These are phyloP conservation scores for Anastrepha ludens DNA, from an alignment of 1,140 invertebrate species.

Conservation along the genomic window DNA sequence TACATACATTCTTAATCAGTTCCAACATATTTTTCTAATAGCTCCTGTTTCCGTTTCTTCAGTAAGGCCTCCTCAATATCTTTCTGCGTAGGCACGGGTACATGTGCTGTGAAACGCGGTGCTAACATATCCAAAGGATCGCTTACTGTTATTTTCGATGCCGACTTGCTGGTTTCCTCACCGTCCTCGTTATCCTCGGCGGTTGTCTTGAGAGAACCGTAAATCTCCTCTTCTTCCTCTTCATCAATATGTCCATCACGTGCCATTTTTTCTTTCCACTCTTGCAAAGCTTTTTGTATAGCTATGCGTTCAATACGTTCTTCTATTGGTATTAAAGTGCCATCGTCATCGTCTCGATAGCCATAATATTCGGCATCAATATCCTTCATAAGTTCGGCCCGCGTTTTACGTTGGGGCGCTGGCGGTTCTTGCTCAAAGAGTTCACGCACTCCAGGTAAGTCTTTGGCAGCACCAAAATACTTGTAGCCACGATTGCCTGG, in stretches of 20 bases:
- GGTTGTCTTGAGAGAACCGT: conserved; percentile 67
- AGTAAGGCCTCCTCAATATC: conserved; percentile 93
- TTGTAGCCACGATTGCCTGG: conserved; percentile 99
- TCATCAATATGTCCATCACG: conserved; percentile 75
- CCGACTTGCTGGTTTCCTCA: conserved; percentile 56
- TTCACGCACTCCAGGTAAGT: conserved; percentile 97
- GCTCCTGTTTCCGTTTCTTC: conserved; percentile 90
- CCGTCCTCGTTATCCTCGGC: conserved; percentile 66
- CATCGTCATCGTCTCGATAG: conserved; percentile 98
- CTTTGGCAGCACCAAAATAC: conserved; percentile 99
- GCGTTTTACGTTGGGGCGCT: conserved; percentile 89
- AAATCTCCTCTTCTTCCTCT: conserved; percentile 77
- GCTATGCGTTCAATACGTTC: conserved; percentile 85
- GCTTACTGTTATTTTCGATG: conserved; percentile 50
- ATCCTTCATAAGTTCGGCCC: conserved; percentile 97
- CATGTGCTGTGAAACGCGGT: conserved; percentile 85
- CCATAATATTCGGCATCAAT: conserved; percentile 99
- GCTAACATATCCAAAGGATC: conserved; percentile 70
- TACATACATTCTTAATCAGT: background rate
- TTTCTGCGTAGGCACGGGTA: conserved; percentile 90
- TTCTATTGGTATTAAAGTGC: conserved; percentile 93
- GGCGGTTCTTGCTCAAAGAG: conserved; percentile 97
- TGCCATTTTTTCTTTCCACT: conserved; percentile 82
- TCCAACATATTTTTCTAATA: conserved; percentile 84
- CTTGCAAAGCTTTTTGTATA: conserved; percentile 78